Evolutionary conservation across 2,113 vertebrate species (phyloP), one percentile per base, ranked within the genome.

Genomic region (Melierax canorus): DNA sequence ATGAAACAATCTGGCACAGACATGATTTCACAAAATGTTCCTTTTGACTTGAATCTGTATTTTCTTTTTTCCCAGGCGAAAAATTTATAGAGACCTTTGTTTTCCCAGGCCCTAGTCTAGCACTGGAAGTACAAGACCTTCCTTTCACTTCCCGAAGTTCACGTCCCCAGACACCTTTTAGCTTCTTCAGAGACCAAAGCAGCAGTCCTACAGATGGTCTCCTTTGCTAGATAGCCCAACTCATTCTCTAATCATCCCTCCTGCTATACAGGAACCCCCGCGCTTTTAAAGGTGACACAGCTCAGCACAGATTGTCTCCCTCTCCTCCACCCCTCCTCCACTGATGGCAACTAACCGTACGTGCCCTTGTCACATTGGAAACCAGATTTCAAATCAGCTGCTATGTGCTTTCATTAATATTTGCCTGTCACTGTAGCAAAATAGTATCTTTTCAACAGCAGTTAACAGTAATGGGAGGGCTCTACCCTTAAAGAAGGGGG

Each of bases 221-320:
- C 76, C 66, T 56, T 53, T 5, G 1, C 91, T 2, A 36, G 85
- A 76, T 4, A 82, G 88, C 78, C 92, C 92, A 8, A 41, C 79
- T 95, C 92, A 86, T 50, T 29, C 72, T 59, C 59, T 38, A 69
- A 66, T 91, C 92, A 91, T 69, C 24, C 41, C 78, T 36, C 24
- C 2, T 32, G 88, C 88, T 36, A 46, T 2, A 55, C 58, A 73
- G 86, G 86, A 95, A 10, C 92, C 92, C 91, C 82, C 78, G 2
- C 29, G 50, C 85, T 92, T 64, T 53, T 64, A 43, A 69, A 92
- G 92, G 94, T 90, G 92, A 92, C 94, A 83, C 71, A 94, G 86
- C 94, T 69, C 63, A 41, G 94, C 89, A 96, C 88, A 96, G 92
- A 95, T 69, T 95, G 96, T 86, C 78, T 93, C 13, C 6, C 51